Evolutionary conservation across 2,797 vertebrate genomes (phyloP).

Genomic region (Microchirus variegatus): DNA sequence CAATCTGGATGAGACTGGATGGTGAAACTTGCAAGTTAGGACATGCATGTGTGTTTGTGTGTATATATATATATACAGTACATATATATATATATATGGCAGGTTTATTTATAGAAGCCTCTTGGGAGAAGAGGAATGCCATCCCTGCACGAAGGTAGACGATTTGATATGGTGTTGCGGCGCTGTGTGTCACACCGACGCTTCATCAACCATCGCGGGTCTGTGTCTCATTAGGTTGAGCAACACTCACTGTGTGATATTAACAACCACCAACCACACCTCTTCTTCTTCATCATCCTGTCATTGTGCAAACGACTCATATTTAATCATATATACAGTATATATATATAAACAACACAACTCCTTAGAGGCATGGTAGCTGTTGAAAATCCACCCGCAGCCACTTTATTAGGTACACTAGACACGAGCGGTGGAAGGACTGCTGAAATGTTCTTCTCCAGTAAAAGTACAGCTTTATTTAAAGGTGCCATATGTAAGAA

Average conservation of each 20-base stretch:
- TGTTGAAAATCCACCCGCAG: background rate
- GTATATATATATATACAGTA: constrained; percentile 29
- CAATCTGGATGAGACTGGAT: constrained; percentile 26
- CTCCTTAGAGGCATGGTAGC: background rate
- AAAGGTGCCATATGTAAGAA: too few relatives aligned
- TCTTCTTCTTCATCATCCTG: constrained; percentile 23
- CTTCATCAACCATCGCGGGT: constrained; percentile 39
- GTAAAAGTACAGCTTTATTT: too few relatives aligned
- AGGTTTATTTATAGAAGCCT: constrained; percentile 72
- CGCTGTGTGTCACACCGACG: constrained; percentile 48
- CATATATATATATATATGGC: constrained; percentile 30
- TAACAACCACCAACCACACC: constrained; percentile 21
- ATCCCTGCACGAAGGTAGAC: constrained; percentile 54
- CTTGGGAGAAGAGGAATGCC: constrained; percentile 57
- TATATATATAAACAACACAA: constrained; percentile 3
- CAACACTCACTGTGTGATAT: constrained; percentile 46
- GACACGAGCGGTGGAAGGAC: too few relatives aligned
- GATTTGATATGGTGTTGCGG: constrained; percentile 47
- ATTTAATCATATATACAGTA: background rate
- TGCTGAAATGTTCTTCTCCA: too few relatives aligned
- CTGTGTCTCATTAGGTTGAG: constrained; percentile 52
- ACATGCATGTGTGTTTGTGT: constrained; percentile 14
- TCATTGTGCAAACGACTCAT: constrained; percentile 22
- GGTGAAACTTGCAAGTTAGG: constrained; percentile 17
- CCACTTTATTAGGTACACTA: too few relatives aligned